These are phyloP conservation scores for Otus sunia DNA, from an alignment of 2,113 vertebrate species.

Conservation along the genomic window DNA sequence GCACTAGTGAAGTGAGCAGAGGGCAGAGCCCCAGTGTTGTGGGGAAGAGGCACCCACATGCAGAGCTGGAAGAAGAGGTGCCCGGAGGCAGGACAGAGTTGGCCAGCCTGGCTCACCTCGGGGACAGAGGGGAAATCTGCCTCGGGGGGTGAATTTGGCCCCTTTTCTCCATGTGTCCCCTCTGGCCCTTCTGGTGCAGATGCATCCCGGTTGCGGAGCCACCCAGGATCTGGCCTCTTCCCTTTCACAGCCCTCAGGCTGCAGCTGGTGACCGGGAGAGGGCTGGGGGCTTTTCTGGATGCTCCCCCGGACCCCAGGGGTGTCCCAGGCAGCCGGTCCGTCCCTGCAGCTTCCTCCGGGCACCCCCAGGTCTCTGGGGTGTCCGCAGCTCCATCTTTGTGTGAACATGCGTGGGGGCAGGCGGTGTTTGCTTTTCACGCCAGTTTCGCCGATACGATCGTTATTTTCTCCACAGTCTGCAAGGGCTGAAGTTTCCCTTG, in stretches of 20 bases:
- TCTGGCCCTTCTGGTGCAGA: neutral
- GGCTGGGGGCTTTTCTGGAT: neutral
- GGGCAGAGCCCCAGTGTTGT: neutral
- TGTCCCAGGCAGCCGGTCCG: neutral
- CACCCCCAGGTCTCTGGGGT: neutral
- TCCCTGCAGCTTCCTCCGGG: neutral
- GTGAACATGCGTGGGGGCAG: neutral
- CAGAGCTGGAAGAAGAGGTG: neutral
- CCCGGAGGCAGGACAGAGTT: fast-evolving
- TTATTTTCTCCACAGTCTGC: neutral
- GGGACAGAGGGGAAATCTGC: neutral
- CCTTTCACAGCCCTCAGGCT: neutral
- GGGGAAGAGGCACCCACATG: fast-evolving
- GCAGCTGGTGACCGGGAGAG: fast-evolving
- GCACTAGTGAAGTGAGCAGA: neutral
- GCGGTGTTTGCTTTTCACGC: neutral
- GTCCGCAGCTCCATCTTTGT: neutral
- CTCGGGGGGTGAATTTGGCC: neutral
- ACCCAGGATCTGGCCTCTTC: fast-evolving
- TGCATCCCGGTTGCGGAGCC: fast-evolving
- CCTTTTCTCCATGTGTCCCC: neutral
- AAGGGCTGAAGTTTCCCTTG: slow-evolving; percentile 34
- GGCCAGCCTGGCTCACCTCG: neutral
- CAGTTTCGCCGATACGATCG: slow-evolving; percentile 26
- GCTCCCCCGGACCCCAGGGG: fast-evolving